Evolutionary conservation across 2,113 vertebrate species (phyloP), one percentile per base, ranked within the genome.

Genomic region (Tichodroma muraria): DNA sequence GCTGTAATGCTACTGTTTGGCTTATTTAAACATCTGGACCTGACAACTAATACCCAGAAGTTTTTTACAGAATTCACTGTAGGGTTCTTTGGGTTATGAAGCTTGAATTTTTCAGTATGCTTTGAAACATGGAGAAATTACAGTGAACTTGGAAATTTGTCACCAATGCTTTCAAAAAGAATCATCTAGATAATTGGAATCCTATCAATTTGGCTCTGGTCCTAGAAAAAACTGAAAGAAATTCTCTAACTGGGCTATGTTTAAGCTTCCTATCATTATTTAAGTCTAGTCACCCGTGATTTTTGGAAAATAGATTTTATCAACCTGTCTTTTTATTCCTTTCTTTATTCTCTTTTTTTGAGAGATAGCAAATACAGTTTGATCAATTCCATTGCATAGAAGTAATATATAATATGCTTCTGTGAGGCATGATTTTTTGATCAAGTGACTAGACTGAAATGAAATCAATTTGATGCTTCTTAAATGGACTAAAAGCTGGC

Each of bases 361-460:
- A 77, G 71, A 91, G 82, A 94, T 80, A 94, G 88, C 75, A 94
- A 94, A 94, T 88, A 57, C 40, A 82, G 71, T 73, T 89, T 85
- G 79, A 96, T 96, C 89, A 60, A 82, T 95, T 88, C 75, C 66
- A 73, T 88, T 14, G 3, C 22, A 2, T 64, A 85, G 75, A 89
- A 94, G 75, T 94, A 77, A 91, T 96, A 47, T 80, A 70, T 93
- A 90, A 96, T 88, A 54, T 1, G 20, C 66, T 91, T 93, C 85
- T 95, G 73, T 88, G 90, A 90, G 85, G 90, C 75, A 83, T 83
- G 90, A 80, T 76, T 80, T 91, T 95, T 95, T 96, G 88, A 91
- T 96, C 75, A 88, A 85, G 88, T 91, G 61, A 60, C 92, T 94
- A 88, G 82, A 57, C 59, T 95, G 92, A 94, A 95, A 90, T 95